A percentile compares a stretch with the other conserved stretches of the same genome.
These are phyloP conservation scores for Acrobasis repandana DNA, from an alignment of 2,888 invertebrate genomes.

Conservation along the genomic window DNA sequence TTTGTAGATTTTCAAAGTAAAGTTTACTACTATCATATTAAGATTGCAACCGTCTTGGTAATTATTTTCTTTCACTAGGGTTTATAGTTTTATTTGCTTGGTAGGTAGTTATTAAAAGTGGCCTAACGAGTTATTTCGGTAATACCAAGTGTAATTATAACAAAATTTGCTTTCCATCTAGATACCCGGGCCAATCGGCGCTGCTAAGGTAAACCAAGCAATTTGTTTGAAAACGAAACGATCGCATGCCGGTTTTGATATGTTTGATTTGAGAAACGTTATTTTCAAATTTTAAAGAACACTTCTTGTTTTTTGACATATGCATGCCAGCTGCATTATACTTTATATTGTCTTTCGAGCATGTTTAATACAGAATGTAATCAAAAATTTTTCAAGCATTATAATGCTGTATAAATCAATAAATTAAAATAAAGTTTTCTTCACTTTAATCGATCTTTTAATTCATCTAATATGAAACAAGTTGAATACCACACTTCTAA, in stretches of 20 bases:
- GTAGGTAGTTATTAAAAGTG: neutral
- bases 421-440: no score
- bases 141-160: conserved; percentile 20
- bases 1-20: no score
- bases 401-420: no score
- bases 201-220: conserved; percentile 53
- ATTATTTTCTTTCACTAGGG: no score
- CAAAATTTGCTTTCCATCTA: conserved; percentile 40
- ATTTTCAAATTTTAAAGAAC: conserved; percentile 6
- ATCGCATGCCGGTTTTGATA: conserved; percentile 36
- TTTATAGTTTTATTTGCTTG: no score
- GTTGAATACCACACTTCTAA: no score
- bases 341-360: neutral
- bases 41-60: no score
- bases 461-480: no score
- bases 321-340: neutral
- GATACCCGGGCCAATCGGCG: conserved; percentile 58
- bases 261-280: conserved; percentile 14
- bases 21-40: no score
- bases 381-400: neutral
- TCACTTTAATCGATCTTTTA: no score
- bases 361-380: neutral
- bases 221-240: conserved; percentile 26
- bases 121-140: conserved; percentile 2
- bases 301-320: neutral